phyloP scores from a whole-genome alignment of 2,113 vertebrate species.

The Hippocampus guttulatus region DNA sequence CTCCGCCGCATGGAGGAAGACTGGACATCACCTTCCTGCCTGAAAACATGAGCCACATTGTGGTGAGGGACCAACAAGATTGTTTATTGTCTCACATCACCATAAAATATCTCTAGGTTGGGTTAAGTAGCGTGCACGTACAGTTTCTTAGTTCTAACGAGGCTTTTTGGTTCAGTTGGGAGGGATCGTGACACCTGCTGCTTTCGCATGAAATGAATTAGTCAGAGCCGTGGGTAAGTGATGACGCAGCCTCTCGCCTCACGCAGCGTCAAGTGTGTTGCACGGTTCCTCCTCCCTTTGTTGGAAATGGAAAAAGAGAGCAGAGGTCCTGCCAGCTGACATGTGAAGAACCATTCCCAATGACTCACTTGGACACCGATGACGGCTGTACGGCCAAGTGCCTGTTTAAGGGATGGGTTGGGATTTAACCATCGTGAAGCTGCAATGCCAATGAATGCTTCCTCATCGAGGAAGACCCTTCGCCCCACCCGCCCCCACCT shows the following conservation, averaged over 20 bases:
- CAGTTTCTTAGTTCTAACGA: too few species aligned
- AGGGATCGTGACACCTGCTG: neutral
- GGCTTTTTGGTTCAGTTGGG: too few species aligned
- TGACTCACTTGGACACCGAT: slow-evolving; percentile 58
- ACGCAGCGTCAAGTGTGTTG: slow-evolving; percentile 51
- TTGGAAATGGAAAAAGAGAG: slow-evolving; percentile 57
- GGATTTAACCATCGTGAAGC: slow-evolving; percentile 10
- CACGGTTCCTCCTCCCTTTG: slow-evolving; percentile 20
- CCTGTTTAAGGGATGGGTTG: slow-evolving; percentile 14
- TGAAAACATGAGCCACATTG: slow-evolving; percentile 74
- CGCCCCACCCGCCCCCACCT: neutral
- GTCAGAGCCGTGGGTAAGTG: too few species aligned
- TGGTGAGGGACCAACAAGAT: slow-evolving; percentile 72
- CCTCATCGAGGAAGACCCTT: slow-evolving; percentile 41
- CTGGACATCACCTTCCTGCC: slow-evolving; percentile 77
- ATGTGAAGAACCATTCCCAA: neutral
- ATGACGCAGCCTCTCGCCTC: neutral
- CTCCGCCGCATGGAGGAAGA: slow-evolving; percentile 50
- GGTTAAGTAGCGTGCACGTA: too few species aligned
- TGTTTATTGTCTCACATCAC: too few species aligned
- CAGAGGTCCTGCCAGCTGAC: slow-evolving; percentile 63
- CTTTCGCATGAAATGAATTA: neutral
- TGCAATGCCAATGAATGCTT: neutral
- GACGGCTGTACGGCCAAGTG: slow-evolving; percentile 21
- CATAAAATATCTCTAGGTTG: too few species aligned